Conservation (phyloP, 2,113 vertebrate genomes). For the Tursiops truncatus region DNA sequence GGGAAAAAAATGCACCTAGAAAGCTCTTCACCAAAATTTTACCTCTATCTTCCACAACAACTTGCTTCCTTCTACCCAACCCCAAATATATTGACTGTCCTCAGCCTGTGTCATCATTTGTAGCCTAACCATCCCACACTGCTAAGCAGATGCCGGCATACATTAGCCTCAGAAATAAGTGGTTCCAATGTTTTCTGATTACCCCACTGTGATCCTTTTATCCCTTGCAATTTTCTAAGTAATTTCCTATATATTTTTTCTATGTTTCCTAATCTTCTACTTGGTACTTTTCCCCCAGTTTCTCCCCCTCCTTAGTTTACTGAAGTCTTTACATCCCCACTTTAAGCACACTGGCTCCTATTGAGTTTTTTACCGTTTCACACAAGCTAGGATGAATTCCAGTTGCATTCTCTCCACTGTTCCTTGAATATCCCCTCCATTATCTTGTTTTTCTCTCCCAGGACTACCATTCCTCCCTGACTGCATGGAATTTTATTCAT, state of each 20-base stretch:
- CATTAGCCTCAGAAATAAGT: background rate
- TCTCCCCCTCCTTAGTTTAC: slow-evolving; percentile 36
- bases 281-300: background rate
- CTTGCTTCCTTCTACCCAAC: background rate
- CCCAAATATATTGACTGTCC: background rate
- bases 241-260: slow-evolving; percentile 18
- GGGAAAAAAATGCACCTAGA: background rate
- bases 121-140: background rate
- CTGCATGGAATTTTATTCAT: background rate
- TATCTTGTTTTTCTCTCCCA: slow-evolving; percentile 56
- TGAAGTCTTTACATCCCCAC: slow-evolving; percentile 51
- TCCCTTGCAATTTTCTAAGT: background rate
- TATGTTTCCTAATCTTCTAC: slow-evolving; percentile 35
- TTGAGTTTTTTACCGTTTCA: slow-evolving; percentile 49
- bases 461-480: slow-evolving; percentile 29
- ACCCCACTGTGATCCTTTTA: background rate
- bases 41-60: background rate
- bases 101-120: background rate
- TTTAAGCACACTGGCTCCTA: slow-evolving; percentile 24
- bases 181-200: background rate
- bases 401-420: slow-evolving; percentile 54
- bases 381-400: slow-evolving; percentile 63
- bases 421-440: slow-evolving; percentile 57
- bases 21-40: slow-evolving; percentile 19
- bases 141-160: background rate